Base-by-base conservation (phyloP, 2,888 invertebrate species). In the Trachelus iudaicus region DNA sequence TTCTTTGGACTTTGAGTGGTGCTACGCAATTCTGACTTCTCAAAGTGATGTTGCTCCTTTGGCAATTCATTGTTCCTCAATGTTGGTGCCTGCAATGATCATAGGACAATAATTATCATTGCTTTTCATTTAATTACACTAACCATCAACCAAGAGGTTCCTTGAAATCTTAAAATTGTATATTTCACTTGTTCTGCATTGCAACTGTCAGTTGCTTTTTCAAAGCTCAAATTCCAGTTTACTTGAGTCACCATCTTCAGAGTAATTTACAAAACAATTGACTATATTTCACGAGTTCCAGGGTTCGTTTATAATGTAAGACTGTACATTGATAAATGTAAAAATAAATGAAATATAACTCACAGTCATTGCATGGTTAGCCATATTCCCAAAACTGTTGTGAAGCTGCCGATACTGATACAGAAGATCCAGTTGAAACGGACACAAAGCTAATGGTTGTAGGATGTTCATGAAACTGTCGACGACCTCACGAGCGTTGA, bases 371-470 rank as follows among this genome's bases (percentile, higher is more conserved):
- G 93, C 93, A 77, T 86, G 93, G 92, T 84, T 93, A 90, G 94
- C 95, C 91, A 95, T 94, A 85, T 94, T 93, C 89, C 95, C 95
- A 89, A 96, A 94, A 90, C 96, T 96, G 87, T 95, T 93, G 88
- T 96, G 96, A 69, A 96, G 92, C 89, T 95, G 95, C 75, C 95
- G 93, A 91, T 95, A 95, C 90, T 97, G 96, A 89, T 96, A 96
- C 89, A 96, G 93, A 81, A 96, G 93, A 90, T 97, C 97, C 83
- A 97, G 93, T 84, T 96, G 95, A 92, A 97, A 97, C 23, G 96
- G 96, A 78, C 96, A 93, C 78, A 96, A 94, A 69, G 96, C 95
- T 76, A 98, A 92, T 0, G 97, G 96, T 90, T 97, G 96, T 73
- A 98, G 92, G 77, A 96, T 95, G 78, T 95, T 94, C 76, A 97